Evolutionary conservation across 2,113 vertebrate species (phyloP).

Genomic region (Barnardius zonarius): DNA sequence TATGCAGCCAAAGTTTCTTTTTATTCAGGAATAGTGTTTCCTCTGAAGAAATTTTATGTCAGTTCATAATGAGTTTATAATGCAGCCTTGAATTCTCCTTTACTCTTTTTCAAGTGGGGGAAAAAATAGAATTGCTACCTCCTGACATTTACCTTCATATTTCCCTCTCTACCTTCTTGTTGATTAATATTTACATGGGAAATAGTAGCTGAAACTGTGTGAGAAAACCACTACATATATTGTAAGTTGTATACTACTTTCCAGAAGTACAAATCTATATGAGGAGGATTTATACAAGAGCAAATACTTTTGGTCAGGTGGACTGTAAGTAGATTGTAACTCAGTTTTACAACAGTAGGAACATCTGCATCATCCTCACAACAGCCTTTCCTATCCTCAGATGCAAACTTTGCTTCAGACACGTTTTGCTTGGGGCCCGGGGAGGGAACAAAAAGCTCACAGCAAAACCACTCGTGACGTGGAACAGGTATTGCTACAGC

Average conservation of each 20-base stretch:
- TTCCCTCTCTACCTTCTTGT: background rate
- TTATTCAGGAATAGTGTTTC: background rate
- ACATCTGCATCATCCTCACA: background rate
- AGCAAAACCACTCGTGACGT: background rate
- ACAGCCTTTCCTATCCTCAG: background rate
- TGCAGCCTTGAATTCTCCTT: background rate
- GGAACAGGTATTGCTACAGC: background rate
- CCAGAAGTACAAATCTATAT: background rate
- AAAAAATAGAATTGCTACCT: background rate
- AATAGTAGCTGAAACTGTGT: background rate
- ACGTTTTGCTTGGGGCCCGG: background rate
- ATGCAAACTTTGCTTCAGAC: background rate
- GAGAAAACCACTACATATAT: background rate
- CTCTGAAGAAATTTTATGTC: background rate
- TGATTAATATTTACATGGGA: background rate
- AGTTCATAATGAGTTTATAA: background rate
- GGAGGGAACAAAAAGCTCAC: background rate
- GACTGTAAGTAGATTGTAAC: background rate
- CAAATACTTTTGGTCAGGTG: background rate
- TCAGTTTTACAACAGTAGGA: background rate
- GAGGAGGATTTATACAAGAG: background rate
- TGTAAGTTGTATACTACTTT: background rate
- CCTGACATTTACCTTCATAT: accelerated
- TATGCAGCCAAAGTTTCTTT: background rate
- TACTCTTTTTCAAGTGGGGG: background rate